phyloP scores from a whole-genome alignment of 2,797 vertebrate species.

The Ispidina picta region DNA sequence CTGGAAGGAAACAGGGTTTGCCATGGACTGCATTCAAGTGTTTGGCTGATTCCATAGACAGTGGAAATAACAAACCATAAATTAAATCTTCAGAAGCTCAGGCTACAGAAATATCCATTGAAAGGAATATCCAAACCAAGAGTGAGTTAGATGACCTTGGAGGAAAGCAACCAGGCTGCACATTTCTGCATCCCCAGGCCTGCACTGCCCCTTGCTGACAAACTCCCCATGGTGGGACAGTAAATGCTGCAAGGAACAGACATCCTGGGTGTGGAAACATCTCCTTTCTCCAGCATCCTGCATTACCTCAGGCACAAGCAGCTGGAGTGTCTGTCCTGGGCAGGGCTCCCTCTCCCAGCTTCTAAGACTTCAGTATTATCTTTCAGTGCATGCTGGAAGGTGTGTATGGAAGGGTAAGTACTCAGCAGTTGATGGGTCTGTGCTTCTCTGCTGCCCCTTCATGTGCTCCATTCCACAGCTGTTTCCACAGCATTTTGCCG shows the following conservation, averaged over 20 bases:
- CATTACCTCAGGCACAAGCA: background rate
- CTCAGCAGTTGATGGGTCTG: background rate
- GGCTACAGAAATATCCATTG: background rate
- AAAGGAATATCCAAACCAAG: background rate
- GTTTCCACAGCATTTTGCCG: background rate
- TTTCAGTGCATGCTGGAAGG: background rate
- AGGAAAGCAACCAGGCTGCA: background rate
- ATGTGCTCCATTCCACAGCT: fast-evolving
- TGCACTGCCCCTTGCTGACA: conserved; percentile 52
- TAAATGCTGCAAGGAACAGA: background rate
- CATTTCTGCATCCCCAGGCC: conserved; percentile 3
- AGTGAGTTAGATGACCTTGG: background rate
- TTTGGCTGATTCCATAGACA: background rate
- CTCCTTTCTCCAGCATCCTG: background rate
- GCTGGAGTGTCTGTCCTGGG: background rate
- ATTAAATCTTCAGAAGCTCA: background rate
- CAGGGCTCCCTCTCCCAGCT: background rate
- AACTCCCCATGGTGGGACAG: background rate
- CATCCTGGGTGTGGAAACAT: background rate
- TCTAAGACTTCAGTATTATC: background rate
- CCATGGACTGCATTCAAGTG: background rate
- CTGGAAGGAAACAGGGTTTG: background rate
- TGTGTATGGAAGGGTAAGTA: background rate
- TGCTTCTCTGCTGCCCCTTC: background rate
- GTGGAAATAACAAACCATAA: conserved; percentile 26